Evolutionary conservation across 1,140 invertebrate genomes (phyloP).

Genomic region (Cydia strobilella): DNA sequence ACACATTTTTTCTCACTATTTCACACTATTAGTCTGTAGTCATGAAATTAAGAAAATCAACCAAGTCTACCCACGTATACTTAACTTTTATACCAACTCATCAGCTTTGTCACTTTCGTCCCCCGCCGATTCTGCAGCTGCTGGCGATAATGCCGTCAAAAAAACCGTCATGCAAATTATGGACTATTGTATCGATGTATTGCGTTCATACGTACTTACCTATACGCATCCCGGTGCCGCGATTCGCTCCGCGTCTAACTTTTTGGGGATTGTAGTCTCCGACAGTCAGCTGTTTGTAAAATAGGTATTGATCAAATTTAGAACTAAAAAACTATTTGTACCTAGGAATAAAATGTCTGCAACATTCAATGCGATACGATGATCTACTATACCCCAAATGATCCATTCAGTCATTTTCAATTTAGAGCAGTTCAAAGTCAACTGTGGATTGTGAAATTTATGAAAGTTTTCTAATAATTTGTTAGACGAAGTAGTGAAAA

Average conservation of each 20-base stretch:
- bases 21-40: not conserved
- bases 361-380: not conserved
- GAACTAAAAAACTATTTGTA: not conserved
- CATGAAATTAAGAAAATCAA: not conserved
- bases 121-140: conserved; percentile 55
- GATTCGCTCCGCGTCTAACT: conserved; percentile 68
- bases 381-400: no score
- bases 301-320: not conserved
- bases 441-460: no score
- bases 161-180: conserved; percentile 79
- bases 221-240: conserved; percentile 61
- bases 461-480: no score
- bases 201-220: conserved; percentile 52
- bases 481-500: no score
- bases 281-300: conserved; percentile 61
- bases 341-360: not conserved
- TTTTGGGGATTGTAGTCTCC: conserved; percentile 59
- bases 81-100: conserved; percentile 15
- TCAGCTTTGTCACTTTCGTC: conserved; percentile 35
- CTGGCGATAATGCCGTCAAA: conserved; percentile 62
- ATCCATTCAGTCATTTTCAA: no score
- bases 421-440: no score
- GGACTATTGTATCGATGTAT: conserved; percentile 66
- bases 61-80: not conserved
- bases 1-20: not conserved